These are phyloP conservation scores for Macrotrachela quadricornifera DNA, from an alignment of 1,140 invertebrate species.

Conservation along the genomic window DNA sequence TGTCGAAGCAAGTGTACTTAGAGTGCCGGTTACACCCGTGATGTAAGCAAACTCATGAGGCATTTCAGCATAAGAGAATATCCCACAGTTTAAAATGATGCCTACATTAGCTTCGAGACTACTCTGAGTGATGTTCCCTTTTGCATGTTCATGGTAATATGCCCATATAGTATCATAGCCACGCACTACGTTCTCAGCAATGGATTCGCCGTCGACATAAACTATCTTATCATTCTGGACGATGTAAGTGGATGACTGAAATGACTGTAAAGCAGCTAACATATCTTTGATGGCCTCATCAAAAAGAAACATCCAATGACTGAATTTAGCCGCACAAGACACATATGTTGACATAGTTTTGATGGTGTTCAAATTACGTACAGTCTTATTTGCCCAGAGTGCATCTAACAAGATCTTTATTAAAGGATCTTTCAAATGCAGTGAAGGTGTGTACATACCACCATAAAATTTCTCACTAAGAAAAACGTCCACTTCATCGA, in stretches of 20 bases:
- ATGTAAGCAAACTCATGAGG: background rate
- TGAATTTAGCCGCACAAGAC: background rate
- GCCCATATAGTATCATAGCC: background rate
- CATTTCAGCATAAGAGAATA: too few relatives aligned
- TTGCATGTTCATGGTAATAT: background rate
- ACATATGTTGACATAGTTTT: background rate
- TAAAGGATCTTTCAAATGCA: background rate
- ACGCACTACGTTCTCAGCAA: background rate
- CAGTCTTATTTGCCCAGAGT: background rate
- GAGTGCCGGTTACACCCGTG: background rate
- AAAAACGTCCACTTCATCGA: slow-evolving; percentile 1
- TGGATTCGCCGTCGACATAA: background rate
- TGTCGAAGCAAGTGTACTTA: background rate
- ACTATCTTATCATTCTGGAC: background rate
- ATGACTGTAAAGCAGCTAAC: background rate
- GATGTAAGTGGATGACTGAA: background rate
- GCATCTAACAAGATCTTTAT: background rate
- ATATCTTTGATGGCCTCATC: background rate
- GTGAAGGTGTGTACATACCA: background rate
- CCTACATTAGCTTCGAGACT: background rate
- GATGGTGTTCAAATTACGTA: background rate
- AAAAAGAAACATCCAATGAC: background rate
- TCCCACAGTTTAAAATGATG: too few relatives aligned
- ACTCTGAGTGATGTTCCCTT: background rate
- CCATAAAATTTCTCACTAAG: background rate